A percentile compares a stretch with the other conserved stretches of the same genome.
These are phyloP conservation scores for Pogoniulus pusillus DNA, from an alignment of 2,797 vertebrate species.

Conservation along the genomic window DNA sequence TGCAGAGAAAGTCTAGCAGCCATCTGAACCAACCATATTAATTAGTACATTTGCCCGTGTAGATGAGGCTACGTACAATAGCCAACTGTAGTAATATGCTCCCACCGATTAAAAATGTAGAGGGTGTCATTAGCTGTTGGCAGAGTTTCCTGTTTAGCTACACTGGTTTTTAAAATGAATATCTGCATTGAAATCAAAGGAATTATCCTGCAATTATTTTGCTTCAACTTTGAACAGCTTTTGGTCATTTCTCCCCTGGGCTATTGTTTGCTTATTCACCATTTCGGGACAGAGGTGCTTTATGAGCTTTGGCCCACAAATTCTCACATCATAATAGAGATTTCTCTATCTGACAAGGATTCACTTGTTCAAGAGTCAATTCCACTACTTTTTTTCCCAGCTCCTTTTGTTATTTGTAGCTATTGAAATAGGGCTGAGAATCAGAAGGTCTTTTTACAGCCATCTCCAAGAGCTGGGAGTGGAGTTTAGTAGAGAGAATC, in stretches of 20 bases:
- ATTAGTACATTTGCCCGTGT: constrained; percentile 44
- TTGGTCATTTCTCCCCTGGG: neutral
- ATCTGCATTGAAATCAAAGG: neutral
- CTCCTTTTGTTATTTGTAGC: neutral
- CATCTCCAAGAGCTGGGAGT: neutral
- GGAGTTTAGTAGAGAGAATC: neutral
- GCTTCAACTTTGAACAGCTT: neutral
- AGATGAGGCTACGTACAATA: constrained; percentile 23
- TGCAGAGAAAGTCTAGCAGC: constrained; percentile 5
- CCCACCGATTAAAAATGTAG: constrained; percentile 31
- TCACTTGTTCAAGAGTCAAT: neutral
- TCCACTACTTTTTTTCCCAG: neutral
- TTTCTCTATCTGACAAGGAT: neutral
- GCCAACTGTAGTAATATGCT: constrained; percentile 21
- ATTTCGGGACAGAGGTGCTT: neutral
- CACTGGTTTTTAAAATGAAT: neutral
- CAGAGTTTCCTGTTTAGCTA: constrained; percentile 11
- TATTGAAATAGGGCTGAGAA: neutral
- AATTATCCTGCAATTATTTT: neutral
- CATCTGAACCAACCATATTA: constrained; percentile 45
- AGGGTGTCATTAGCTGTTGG: constrained; percentile 31
- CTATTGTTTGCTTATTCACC: neutral
- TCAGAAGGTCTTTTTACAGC: neutral
- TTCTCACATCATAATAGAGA: neutral
- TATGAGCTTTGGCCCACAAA: neutral